Evolutionary conservation across 2,888 invertebrate species (phyloP).

Genomic region (Magallana nippona): DNA sequence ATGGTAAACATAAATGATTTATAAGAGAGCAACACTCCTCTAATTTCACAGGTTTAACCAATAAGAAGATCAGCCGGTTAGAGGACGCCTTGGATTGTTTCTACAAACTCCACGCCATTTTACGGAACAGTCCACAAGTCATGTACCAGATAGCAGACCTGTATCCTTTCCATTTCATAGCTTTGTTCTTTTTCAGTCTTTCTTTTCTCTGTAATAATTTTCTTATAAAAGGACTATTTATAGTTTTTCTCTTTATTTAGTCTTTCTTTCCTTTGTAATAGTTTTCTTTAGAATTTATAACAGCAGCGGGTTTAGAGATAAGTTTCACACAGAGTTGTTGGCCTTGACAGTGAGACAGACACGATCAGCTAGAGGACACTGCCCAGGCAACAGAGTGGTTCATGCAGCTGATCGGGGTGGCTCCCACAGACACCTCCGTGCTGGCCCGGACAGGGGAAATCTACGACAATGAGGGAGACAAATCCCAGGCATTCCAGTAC

Average conservation of each 20-base stretch:
- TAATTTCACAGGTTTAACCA: conserved; percentile 83
- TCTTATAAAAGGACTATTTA: too few species aligned
- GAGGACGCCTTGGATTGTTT: conserved; percentile 90
- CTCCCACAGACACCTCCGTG: conserved; percentile 93
- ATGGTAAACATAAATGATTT: too few species aligned
- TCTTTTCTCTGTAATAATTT: too few species aligned
- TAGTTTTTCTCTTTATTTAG: too few species aligned
- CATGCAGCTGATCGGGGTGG: conserved; percentile 89
- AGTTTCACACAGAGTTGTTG: not conserved
- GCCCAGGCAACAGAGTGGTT: conserved; percentile 83
- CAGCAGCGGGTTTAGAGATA: too few species aligned
- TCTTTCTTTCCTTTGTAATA: too few species aligned
- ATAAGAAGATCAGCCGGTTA: conserved; percentile 86
- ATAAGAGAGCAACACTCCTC: not conserved
- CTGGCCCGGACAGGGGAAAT: conserved; percentile 93
- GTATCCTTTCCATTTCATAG: conserved; percentile 75
- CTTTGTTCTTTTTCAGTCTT: too few species aligned
- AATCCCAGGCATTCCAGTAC: conserved; percentile 92
- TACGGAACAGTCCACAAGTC: conserved; percentile 87
- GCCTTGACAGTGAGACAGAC: conserved; percentile 74
- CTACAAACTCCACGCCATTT: conserved; percentile 87
- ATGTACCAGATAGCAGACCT: conserved; percentile 89
- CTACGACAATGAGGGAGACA: conserved; percentile 93
- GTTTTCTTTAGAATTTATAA: too few species aligned
- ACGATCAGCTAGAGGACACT: conserved; percentile 85